A percentile compares a stretch with the other conserved stretches of the same genome.
These are phyloP conservation scores for Tipula confusa DNA, from an alignment of 2,888 invertebrate genomes.

Conservation along the genomic window DNA sequence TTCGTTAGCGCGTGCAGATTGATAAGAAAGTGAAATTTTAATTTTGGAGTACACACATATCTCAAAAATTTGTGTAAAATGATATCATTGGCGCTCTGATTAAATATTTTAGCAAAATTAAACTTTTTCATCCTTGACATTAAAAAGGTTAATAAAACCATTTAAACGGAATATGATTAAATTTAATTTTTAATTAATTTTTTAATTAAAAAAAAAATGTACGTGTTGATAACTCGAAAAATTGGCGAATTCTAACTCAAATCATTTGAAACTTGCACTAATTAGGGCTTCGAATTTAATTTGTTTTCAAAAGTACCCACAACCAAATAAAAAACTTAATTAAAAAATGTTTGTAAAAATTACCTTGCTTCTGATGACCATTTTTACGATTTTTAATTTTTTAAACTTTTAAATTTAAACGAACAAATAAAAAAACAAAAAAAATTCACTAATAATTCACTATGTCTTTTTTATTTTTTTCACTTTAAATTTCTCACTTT, in stretches of 20 bases:
- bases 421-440: background rate
- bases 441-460: background rate
- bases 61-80: background rate
- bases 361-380: background rate
- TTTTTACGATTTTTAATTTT: background rate
- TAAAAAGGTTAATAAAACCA: background rate
- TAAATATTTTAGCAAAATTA: too few species aligned
- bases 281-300: background rate
- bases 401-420: background rate
- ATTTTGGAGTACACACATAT: too few species aligned
- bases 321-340: background rate
- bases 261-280: too few species aligned
- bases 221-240: background rate
- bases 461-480: background rate
- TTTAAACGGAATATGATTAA: background rate
- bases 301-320: too few species aligned
- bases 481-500: background rate
- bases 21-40: background rate
- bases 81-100: background rate
- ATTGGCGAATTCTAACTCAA: too few species aligned
- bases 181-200: background rate
- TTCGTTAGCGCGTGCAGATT: background rate
- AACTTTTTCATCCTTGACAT: background rate
- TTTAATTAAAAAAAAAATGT: too few species aligned
- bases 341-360: background rate